A percentile compares a stretch with the other conserved stretches of the same genome.
Conservation (phyloP, 1,140 invertebrate species). For the Heliconius himera region DNA sequence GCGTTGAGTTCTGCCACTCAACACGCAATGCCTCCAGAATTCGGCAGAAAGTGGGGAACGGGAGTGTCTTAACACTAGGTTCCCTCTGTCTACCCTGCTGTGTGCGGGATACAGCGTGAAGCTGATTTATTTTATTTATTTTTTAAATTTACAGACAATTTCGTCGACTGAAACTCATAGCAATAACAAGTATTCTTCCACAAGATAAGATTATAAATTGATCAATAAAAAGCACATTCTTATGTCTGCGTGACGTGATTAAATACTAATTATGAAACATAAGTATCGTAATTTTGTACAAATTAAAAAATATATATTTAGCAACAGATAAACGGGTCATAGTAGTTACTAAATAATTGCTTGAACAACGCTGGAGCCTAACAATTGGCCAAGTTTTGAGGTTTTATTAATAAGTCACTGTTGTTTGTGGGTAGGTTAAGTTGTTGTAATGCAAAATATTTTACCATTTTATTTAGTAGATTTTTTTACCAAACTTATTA, state of each 20-base stretch:
- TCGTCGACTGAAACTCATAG: not conserved
- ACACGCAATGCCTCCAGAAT: too few relatives aligned
- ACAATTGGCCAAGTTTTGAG: not conserved
- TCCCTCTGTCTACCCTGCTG: too few relatives aligned
- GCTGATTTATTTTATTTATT: too few relatives aligned
- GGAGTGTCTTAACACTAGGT: too few relatives aligned
- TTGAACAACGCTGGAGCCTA: not conserved
- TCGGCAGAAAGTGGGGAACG: too few relatives aligned
- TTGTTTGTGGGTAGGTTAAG: not conserved
- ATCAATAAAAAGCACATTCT: slow-evolving; percentile 25
- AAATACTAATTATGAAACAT: slow-evolving; percentile 27
- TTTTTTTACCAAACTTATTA: not conserved
- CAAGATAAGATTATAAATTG: slow-evolving; percentile 26
- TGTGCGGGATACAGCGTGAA: too few relatives aligned
- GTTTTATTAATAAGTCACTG: not conserved
- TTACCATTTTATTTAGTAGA: not conserved
- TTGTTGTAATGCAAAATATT: not conserved
- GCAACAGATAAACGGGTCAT: slow-evolving; percentile 13
- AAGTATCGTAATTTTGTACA: slow-evolving; percentile 28
- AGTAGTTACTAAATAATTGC: slow-evolving; percentile 6
- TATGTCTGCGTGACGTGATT: slow-evolving; percentile 16
- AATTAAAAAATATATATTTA: slow-evolving; percentile 21
- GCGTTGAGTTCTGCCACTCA: too few relatives aligned
- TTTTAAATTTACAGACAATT: slow-evolving; percentile 3
- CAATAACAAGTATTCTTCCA: slow-evolving; percentile 26